These are phyloP conservation scores for Scatophagus argus DNA, from an alignment of 2,113 vertebrate species.

Conservation along the genomic window DNA sequence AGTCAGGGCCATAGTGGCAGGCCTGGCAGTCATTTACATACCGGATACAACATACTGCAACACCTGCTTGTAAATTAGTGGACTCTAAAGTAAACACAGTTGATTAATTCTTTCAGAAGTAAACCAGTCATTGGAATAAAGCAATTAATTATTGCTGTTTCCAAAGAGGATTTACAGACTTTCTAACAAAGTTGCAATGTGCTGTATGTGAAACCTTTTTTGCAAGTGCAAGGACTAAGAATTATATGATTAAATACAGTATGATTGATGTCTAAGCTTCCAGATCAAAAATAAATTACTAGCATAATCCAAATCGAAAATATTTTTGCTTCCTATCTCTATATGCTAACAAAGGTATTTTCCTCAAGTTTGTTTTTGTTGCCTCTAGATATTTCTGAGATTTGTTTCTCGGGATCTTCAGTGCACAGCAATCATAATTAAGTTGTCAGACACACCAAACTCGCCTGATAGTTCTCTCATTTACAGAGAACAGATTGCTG, in stretches of 20 bases:
- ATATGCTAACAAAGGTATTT: not conserved
- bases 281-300: not conserved
- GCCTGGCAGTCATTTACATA: constrained; percentile 18
- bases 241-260: not conserved
- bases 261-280: not conserved
- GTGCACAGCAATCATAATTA: not conserved
- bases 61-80: constrained; percentile 4
- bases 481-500: too few species aligned
- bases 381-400: not conserved
- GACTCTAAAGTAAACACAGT: constrained; percentile 11
- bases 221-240: not conserved
- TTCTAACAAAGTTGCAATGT: not conserved
- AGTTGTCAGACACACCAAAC: not conserved
- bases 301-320: not conserved
- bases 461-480: not conserved
- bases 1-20: constrained; percentile 1
- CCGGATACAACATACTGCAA: not conserved
- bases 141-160: constrained; percentile 26
- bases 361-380: not conserved
- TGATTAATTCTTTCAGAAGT: constrained; percentile 33
- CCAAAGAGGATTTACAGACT: constrained; percentile 4
- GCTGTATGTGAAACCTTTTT: not conserved
- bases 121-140: constrained; percentile 2
- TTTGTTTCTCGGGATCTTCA: not conserved
- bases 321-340: not conserved